Percentiles rank a stretch among this genome's conserved stretches.
phyloP scores from a whole-genome alignment of 2,797 vertebrate genomes.

The Zalophus californianus region DNA sequence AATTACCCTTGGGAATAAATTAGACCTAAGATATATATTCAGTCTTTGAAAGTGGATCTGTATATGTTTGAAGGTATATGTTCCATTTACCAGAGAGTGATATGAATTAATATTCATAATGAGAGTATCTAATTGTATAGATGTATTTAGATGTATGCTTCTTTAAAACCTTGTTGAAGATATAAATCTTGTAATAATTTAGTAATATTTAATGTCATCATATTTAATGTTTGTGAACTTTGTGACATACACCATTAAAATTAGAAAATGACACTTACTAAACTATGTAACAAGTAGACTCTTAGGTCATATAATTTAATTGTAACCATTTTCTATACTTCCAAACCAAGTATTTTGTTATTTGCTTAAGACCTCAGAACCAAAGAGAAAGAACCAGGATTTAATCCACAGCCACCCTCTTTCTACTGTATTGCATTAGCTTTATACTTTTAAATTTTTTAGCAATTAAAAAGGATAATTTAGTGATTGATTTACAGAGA shows the following conservation, averaged over 20 bases:
- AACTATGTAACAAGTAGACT: background rate
- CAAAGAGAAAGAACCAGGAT: background rate
- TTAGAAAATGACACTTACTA: background rate
- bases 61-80: background rate
- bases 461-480: background rate
- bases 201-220: background rate
- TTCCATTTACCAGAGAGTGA: background rate
- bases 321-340: background rate
- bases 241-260: background rate
- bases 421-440: background rate
- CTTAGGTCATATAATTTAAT: background rate
- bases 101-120: background rate
- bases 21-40: background rate
- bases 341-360: background rate
- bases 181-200: background rate
- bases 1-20: background rate
- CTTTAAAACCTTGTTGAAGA: background rate
- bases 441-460: background rate
- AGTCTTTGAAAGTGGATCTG: background rate
- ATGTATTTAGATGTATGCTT: background rate
- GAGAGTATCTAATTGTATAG: background rate
- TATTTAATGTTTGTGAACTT: constrained; percentile 10
- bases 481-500: background rate
- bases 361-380: background rate
- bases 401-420: background rate